phyloP scores from a whole-genome alignment of 2,797 vertebrate genomes.

The Brachymystax lenok region DNA sequence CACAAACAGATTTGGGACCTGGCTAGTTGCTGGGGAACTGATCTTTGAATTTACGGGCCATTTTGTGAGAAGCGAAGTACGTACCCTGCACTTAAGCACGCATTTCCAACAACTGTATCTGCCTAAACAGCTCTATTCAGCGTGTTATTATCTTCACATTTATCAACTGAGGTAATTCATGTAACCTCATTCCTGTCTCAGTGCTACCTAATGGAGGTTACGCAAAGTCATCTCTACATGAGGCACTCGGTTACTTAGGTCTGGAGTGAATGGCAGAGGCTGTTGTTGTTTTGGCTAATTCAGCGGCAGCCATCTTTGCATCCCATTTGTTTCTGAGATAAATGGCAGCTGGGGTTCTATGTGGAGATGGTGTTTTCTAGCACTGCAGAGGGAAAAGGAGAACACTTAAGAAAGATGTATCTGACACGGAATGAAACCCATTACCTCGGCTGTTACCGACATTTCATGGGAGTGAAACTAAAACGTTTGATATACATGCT shows the following conservation, averaged over 20 bases:
- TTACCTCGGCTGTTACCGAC: background rate
- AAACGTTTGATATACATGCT: background rate
- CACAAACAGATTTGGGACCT: too few relatives aligned
- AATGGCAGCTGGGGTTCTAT: slow-evolving; percentile 16
- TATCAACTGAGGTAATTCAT: slow-evolving; percentile 56
- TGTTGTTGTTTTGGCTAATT: slow-evolving; percentile 35
- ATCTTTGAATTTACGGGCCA: background rate
- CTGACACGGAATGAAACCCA: background rate
- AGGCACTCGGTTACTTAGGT: slow-evolving; percentile 54
- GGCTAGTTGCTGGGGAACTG: too few relatives aligned
- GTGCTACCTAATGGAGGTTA: slow-evolving; percentile 41
- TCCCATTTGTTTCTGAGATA: slow-evolving; percentile 32
- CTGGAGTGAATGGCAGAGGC: slow-evolving; percentile 38
- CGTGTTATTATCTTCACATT: slow-evolving; percentile 61
- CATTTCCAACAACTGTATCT: background rate
- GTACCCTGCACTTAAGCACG: background rate
- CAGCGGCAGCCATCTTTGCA: slow-evolving; percentile 29
- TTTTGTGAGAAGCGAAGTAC: too few relatives aligned
- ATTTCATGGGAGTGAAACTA: slow-evolving; percentile 1
- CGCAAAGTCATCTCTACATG: slow-evolving; percentile 53
- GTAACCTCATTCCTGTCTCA: slow-evolving; percentile 26
- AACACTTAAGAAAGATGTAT: background rate
- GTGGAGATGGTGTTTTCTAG: slow-evolving; percentile 13
- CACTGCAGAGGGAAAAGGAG: background rate
- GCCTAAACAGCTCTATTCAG: background rate